Evolutionary conservation across 1,140 invertebrate genomes (phyloP).

Genomic region (Arctopsyche grandis): DNA sequence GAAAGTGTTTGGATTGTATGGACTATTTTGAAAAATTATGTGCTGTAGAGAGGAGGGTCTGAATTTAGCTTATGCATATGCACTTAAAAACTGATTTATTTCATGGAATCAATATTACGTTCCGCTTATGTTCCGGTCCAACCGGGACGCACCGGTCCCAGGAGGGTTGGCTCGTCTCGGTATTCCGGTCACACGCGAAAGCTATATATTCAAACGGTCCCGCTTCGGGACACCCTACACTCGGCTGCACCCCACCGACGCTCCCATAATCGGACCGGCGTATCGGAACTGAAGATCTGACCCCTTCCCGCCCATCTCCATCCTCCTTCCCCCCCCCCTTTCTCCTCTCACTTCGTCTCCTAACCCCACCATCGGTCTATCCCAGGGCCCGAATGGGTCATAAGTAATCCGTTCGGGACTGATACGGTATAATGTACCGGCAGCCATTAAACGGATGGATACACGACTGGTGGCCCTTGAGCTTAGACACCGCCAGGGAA

Average conservation of each 20-base stretch:
- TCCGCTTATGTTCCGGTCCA: conserved; percentile 11
- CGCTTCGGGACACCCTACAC: conserved; percentile 11
- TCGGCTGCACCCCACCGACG: neutral
- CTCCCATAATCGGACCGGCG: conserved; percentile 27
- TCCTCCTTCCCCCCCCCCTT: neutral
- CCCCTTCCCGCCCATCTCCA: neutral
- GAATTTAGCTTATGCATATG: too few species aligned
- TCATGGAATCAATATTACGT: too few species aligned
- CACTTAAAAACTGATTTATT: too few species aligned
- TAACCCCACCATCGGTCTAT: neutral
- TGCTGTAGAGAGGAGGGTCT: too few species aligned
- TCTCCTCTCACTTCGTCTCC: neutral
- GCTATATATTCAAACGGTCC: conserved; percentile 43
- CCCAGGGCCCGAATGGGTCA: neutral
- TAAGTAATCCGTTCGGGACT: conserved; percentile 40
- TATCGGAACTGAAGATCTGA: conserved; percentile 33
- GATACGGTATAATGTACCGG: conserved; percentile 35
- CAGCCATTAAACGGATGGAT: conserved; percentile 32
- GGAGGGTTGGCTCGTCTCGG: conserved; percentile 3
- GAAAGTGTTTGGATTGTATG: too few species aligned
- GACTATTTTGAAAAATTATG: too few species aligned
- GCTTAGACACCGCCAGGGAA: too few species aligned
- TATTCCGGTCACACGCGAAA: conserved; percentile 38
- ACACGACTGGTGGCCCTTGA: neutral
- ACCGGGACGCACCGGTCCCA: neutral